Percentiles rank a stretch among this genome's conserved stretches.
These are phyloP conservation scores for Lepidonotus clava DNA, from an alignment of 2,888 invertebrate species.

Conservation along the genomic window DNA sequence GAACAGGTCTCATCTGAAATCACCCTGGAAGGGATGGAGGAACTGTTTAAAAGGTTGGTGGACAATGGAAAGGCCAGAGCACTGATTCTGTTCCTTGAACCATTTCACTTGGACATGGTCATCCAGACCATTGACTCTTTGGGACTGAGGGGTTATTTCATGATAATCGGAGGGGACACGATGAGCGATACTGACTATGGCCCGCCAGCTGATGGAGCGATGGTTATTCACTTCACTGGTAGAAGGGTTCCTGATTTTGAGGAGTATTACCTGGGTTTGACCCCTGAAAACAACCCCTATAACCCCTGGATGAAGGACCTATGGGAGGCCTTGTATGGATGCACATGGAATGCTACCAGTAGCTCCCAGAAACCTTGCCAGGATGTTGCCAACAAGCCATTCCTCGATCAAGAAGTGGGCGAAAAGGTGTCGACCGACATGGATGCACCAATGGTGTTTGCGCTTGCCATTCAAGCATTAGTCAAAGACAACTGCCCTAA, in stretches of 20 bases:
- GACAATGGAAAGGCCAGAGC: constrained; percentile 32
- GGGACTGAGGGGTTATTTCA: neutral
- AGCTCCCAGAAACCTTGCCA: neutral
- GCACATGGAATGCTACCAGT: neutral
- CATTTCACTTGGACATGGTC: constrained; percentile 39
- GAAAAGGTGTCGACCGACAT: constrained; percentile 35
- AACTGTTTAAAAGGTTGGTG: neutral
- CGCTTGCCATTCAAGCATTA: neutral
- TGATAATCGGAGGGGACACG: constrained; percentile 46
- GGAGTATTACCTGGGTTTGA: constrained; percentile 40
- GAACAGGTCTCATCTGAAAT: constrained; percentile 20
- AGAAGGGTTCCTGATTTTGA: constrained; percentile 22
- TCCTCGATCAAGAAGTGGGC: constrained; percentile 5
- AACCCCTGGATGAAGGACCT: constrained; percentile 57
- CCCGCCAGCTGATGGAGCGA: constrained; percentile 34
- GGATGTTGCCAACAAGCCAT: neutral
- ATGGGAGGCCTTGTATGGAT: constrained; percentile 29
- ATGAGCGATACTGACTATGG: constrained; percentile 28
- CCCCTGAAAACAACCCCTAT: constrained; percentile 48
- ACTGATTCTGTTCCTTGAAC: constrained; percentile 36
- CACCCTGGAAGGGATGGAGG: neutral
- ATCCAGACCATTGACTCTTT: neutral
- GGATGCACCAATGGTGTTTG: constrained; percentile 40
- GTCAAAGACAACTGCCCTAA: neutral
- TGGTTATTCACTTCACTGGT: constrained; percentile 48